Conservation (phyloP, 2,113 vertebrate species). For the Symphodus melops region DNA sequence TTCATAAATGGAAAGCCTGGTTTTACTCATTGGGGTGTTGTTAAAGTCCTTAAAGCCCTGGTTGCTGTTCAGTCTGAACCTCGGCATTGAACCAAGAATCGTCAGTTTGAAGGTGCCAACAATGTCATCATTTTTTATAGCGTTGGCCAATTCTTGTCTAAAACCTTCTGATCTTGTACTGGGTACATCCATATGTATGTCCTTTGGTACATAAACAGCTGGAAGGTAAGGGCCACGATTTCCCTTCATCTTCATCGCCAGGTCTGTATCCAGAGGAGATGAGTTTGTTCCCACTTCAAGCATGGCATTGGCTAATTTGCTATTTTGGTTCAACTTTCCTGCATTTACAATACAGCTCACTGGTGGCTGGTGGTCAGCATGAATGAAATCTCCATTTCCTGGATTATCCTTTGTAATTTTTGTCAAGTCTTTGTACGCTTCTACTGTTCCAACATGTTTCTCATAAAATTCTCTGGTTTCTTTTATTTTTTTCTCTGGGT, state of each 20-base stretch:
- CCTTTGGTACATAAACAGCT: neutral
- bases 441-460: slow-evolving; percentile 7
- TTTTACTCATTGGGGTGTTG: neutral
- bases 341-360: neutral
- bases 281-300: slow-evolving; percentile 29
- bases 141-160: neutral
- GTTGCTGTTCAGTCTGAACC: neutral
- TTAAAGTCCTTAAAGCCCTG: neutral
- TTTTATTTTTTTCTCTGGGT: neutral
- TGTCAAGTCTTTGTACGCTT: neutral
- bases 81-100: slow-evolving; percentile 9
- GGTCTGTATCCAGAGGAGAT: neutral
- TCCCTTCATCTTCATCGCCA: neutral
- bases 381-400: neutral
- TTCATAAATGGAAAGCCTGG: slow-evolving; percentile 1
- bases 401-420: neutral
- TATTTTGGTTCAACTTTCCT: slow-evolving; percentile 7
- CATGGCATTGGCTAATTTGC: slow-evolving; percentile 32
- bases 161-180: slow-evolving; percentile 10
- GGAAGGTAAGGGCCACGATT: neutral
- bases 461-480: neutral
- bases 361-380: slow-evolving; percentile 40
- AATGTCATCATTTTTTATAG: slow-evolving; percentile 21
- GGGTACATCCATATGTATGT: neutral
- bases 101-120: slow-evolving; percentile 34